Evolutionary conservation across 2,113 vertebrate genomes (phyloP).

Genomic region (Bos javanicus): DNA sequence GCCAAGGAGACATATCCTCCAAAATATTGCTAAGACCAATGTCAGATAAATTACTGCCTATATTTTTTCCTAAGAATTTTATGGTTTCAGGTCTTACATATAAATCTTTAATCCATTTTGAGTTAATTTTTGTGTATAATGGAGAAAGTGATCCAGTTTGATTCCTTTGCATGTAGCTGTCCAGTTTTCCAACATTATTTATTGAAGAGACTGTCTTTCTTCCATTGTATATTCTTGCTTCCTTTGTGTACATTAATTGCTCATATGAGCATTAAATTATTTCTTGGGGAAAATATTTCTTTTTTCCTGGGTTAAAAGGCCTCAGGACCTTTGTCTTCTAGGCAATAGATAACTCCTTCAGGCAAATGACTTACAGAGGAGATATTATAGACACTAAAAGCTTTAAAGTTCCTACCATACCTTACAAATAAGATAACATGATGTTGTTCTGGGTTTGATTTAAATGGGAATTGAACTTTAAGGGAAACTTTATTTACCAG

Average conservation of each 20-base stretch:
- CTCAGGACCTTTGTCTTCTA: conserved; percentile 68
- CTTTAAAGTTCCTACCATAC: conserved; percentile 68
- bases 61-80: not conserved
- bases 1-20: not conserved
- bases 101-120: not conserved
- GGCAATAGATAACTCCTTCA: conserved; percentile 78
- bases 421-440: conserved; percentile 67
- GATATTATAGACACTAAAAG: conserved; percentile 78
- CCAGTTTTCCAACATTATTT: not conserved
- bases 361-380: conserved; percentile 80
- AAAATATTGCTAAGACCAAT: not conserved
- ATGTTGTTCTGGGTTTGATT: conserved; percentile 48
- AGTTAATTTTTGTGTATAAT: not conserved
- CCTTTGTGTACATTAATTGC: not conserved
- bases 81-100: not conserved
- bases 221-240: not conserved
- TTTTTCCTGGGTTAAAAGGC: conserved; percentile 75
- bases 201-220: not conserved
- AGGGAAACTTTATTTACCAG: conserved; percentile 63
- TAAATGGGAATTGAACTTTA: conserved; percentile 69
- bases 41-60: not conserved
- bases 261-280: not conserved
- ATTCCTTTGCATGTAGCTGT: not conserved
- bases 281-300: conserved; percentile 48
- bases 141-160: not conserved